Evolutionary conservation across 1,140 invertebrate genomes (phyloP).

Genomic region (Portunus trituberculatus): DNA sequence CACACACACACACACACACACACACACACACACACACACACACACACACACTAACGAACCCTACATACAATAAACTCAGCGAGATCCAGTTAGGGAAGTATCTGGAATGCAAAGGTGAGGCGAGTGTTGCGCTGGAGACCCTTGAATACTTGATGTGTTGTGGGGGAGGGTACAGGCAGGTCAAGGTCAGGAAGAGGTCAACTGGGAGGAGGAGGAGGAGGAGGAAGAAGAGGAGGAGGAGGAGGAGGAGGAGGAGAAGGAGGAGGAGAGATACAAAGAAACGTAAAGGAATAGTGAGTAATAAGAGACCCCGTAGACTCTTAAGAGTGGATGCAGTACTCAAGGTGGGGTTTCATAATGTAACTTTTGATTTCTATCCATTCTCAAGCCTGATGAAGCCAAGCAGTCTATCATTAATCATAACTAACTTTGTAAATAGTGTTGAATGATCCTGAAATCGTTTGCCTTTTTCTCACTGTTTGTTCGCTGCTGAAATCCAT

Average conservation of each 20-base stretch:
- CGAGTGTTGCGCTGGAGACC: neutral
- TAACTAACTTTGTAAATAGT: too few relatives aligned
- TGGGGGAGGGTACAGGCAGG: neutral
- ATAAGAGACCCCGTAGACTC: too few relatives aligned
- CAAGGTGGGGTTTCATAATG: too few relatives aligned
- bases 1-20: neutral
- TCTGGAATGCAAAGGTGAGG: constrained; percentile 10
- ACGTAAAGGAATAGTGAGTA: too few relatives aligned
- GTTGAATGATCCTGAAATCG: too few relatives aligned
- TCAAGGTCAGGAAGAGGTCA: neutral
- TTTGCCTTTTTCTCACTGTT: too few relatives aligned
- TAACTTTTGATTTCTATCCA: too few relatives aligned
- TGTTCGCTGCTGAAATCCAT: too few relatives aligned
- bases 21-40: constrained; percentile 48
- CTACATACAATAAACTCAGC: neutral
- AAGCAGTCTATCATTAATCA: too few relatives aligned
- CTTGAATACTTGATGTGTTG: neutral
- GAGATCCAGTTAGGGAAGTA: neutral
- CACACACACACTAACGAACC: constrained; percentile 42
- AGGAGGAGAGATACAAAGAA: neutral
- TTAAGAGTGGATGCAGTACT: neutral
- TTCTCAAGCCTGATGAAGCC: too few relatives aligned
- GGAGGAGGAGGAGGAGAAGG: neutral
- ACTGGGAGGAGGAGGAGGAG: neutral
- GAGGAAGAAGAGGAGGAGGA: neutral